Percentiles rank a stretch among this genome's conserved stretches.
These are phyloP conservation scores for Hyppa rectilinea DNA, from an alignment of 2,888 invertebrate species.

Conservation along the genomic window DNA sequence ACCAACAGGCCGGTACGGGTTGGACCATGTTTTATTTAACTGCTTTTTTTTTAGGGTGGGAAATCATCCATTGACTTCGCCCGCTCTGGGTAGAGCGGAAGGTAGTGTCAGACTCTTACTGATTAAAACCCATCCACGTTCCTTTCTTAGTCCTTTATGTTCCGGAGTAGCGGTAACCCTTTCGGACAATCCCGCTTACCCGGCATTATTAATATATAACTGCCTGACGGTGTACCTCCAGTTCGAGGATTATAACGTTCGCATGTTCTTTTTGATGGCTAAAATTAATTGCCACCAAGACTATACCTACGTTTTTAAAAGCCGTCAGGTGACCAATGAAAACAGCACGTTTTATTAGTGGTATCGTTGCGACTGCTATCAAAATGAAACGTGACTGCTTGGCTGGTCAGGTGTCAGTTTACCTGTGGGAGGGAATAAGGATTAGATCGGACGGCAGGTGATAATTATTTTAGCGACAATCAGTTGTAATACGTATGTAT, in stretches of 20 bases:
- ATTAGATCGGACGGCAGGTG: slow-evolving; percentile 14
- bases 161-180: too few relatives aligned
- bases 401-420: slow-evolving; percentile 48
- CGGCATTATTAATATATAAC: too few relatives aligned
- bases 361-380: slow-evolving; percentile 57
- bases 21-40: too few relatives aligned
- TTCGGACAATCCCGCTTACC: too few relatives aligned
- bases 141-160: too few relatives aligned
- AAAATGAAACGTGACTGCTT: slow-evolving; percentile 58
- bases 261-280: slow-evolving; percentile 10
- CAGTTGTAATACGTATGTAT: background rate
- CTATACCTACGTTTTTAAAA: slow-evolving; percentile 42
- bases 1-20: too few relatives aligned
- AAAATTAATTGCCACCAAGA: slow-evolving; percentile 21
- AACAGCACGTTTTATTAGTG: slow-evolving; percentile 61
- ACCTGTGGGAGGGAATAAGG: slow-evolving; percentile 18
- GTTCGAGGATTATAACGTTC: background rate
- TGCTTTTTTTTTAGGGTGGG: too few relatives aligned
- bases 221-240: background rate
- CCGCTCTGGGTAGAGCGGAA: too few relatives aligned
- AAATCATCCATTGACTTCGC: too few relatives aligned
- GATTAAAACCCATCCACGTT: too few relatives aligned
- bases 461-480: background rate
- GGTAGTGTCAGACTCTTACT: too few relatives aligned
- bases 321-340: slow-evolving; percentile 58